A percentile compares a stretch with the other conserved stretches of the same genome.
These are phyloP conservation scores for Hetaerina titia DNA, from an alignment of 2,888 invertebrate species.

Conservation along the genomic window DNA sequence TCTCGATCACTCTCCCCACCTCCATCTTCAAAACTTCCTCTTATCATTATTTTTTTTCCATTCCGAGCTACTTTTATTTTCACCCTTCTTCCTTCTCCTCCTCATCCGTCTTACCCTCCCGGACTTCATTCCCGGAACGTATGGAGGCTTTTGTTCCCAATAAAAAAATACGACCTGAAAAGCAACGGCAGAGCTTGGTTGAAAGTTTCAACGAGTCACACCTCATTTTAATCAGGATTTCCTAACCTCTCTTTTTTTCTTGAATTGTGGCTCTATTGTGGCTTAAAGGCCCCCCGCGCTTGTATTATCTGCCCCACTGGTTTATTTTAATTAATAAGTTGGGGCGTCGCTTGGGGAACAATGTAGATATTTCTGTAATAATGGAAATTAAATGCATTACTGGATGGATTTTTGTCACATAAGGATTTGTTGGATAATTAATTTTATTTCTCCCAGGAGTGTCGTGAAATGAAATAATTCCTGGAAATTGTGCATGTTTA, in stretches of 20 bases:
- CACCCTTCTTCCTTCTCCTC: not conserved
- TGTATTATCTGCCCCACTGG: not conserved
- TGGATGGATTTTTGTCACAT: too few relatives aligned
- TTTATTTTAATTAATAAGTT: not conserved
- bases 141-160: not conserved
- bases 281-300: not conserved
- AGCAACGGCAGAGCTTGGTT: not conserved
- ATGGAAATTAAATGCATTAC: too few relatives aligned
- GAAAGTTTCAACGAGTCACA: not conserved
- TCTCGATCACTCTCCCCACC: not conserved
- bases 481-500: too few relatives aligned
- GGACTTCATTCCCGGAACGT: not conserved
- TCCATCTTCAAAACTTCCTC: not conserved
- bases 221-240: not conserved
- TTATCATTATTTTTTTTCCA: not conserved
- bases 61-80: conserved; percentile 4
- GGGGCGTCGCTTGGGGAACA: not conserved
- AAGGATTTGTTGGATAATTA: too few relatives aligned
- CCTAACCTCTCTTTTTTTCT: not conserved
- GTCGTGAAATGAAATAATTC: too few relatives aligned
- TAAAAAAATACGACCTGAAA: not conserved
- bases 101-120: not conserved
- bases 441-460: too few relatives aligned
- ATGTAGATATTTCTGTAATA: not conserved
- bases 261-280: not conserved